Conservation (phyloP, 2,113 vertebrate species). For the Gnathonemus longibarbis region DNA sequence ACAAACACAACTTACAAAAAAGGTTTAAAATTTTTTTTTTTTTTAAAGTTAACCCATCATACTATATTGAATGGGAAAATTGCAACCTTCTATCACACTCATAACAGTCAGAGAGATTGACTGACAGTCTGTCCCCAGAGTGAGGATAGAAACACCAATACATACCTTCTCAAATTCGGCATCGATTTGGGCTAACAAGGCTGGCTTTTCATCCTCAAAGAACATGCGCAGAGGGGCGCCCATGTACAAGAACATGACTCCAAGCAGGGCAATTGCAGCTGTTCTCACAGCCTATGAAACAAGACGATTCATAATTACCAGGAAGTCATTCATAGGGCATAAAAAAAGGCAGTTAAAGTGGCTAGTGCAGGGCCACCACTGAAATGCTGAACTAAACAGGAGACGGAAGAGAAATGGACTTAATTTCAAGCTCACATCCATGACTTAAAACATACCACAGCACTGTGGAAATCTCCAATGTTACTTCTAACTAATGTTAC, state of each 20-base stretch:
- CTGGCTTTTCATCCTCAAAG: constrained; percentile 96
- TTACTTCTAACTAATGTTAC: background rate
- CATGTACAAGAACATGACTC: constrained; percentile 93
- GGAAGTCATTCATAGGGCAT: background rate
- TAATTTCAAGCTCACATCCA: background rate
- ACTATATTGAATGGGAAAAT: background rate
- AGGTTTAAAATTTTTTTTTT: background rate
- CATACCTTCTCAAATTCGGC: constrained; percentile 93
- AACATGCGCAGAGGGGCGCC: constrained; percentile 90
- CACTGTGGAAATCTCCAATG: background rate
- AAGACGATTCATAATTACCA: background rate
- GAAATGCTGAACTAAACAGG: background rate
- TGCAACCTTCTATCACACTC: background rate
- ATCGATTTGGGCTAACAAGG: constrained; percentile 89
- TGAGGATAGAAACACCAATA: background rate
- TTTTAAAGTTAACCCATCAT: background rate
- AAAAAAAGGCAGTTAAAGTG: background rate
- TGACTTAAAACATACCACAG: background rate
- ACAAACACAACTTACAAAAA: background rate
- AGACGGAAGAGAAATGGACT: background rate
- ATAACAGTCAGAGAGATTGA: background rate
- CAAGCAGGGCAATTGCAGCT: constrained; percentile 83
- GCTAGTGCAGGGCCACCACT: background rate
- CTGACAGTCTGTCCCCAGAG: background rate
- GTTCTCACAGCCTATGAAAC: constrained; percentile 77